Evolutionary conservation across 2,888 invertebrate species (phyloP), one percentile per base, ranked within the genome.

Genomic region (Dromius quadrimaculatus): DNA sequence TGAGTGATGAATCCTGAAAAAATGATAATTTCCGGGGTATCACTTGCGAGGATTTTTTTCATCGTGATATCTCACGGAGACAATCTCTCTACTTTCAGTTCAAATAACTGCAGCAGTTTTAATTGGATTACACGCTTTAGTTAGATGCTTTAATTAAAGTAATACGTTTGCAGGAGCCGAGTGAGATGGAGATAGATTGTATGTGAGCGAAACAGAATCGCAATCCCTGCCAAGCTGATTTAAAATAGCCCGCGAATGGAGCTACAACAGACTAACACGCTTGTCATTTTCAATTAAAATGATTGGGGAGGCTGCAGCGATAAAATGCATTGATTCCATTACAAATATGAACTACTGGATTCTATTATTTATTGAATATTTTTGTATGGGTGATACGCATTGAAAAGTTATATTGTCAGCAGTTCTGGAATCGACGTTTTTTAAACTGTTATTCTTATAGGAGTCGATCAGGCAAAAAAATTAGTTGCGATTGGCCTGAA

Each of bases 51-150:
- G 17, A 36, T 59, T 59, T 59, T 59, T 59, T 34, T 3, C 15
- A 19, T 57, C 17, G 20, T 47, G 6, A 23, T 54, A 57, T 57
- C 34, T 11, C 32, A 17, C 34, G 34, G 20, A 36, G 20, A 36
- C 34, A 17, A 36, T 19, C 11, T 9, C 36, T n/a, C 59, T 36
- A 23, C 57, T 15, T 47, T 3, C 34, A 2, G 20, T 15, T 59
- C 54, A 54, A 65, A 65, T 65, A 65, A 54, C 65, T 65, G 65
- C 65, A 68, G 38, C 68, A 28, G 57, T 68, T 68, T 68, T 68
- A 68, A 68, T 68, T 68, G 68, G 68, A 68, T 68, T 68, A 68
- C 68, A 59, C 59, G 59, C 68, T 68, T 68, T 68, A 68, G 68
- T 57, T 59, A 23, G 59, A 43, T 68, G 43, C 68, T 68, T 59